A percentile compares a stretch with the other conserved stretches of the same genome.
Conservation (phyloP, 2,888 invertebrate genomes). For the Ommatoiulus sabulosus region DNA sequence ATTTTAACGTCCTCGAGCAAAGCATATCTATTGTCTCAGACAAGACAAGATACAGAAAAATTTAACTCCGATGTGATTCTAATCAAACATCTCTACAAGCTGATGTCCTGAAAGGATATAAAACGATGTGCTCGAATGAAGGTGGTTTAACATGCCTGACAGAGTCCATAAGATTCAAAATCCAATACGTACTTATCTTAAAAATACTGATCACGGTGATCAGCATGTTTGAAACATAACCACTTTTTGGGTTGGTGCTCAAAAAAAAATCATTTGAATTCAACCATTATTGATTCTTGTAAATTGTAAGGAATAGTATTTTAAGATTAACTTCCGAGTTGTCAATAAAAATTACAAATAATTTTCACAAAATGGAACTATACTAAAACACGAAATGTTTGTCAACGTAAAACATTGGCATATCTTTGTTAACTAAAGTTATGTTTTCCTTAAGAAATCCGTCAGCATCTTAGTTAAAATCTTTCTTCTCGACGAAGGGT, state of each 20-base stretch:
- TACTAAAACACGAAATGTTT: too few relatives aligned
- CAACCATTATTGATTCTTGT: too few relatives aligned
- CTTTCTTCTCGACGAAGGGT: too few relatives aligned
- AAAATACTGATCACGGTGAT: background rate
- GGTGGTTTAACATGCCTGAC: background rate
- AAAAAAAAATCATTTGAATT: background rate
- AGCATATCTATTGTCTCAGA: background rate
- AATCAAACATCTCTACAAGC: background rate
- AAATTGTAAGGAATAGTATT: too few relatives aligned
- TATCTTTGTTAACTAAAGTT: too few relatives aligned
- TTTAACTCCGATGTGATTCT: conserved; percentile 1
- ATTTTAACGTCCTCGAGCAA: background rate
- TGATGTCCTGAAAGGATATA: background rate
- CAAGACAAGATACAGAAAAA: background rate
- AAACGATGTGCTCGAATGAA: conserved; percentile 13
- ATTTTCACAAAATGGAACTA: too few relatives aligned
- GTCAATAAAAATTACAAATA: too few relatives aligned
- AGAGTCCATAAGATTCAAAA: background rate
- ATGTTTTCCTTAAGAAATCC: too few relatives aligned
- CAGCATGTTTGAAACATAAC: background rate
- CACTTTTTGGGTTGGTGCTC: background rate
- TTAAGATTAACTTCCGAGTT: too few relatives aligned
- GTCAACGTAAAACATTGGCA: too few relatives aligned
- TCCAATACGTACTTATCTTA: conserved; percentile 26
- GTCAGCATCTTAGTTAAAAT: too few relatives aligned